Base-by-base conservation (phyloP, 2,113 vertebrate species). In the Opisthocomus hoazin region DNA sequence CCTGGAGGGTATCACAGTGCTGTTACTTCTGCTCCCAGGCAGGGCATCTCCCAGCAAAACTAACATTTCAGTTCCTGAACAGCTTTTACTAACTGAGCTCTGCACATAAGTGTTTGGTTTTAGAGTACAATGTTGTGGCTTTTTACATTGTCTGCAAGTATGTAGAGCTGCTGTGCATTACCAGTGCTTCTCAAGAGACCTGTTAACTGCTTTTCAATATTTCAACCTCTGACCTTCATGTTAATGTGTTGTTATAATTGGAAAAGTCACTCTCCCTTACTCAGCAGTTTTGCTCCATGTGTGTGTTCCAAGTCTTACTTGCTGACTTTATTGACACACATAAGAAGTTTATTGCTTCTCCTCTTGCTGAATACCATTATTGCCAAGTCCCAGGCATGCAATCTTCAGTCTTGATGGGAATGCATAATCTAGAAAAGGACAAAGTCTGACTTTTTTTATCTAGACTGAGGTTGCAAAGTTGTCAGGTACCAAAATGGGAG, bases 181-280 rank as follows among this genome's bases (percentile, higher is more conserved):
- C 90, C 7, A 41, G n/a, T 39, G 63, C n/a, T 56, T 87, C 86
- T 86, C 92, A 84, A 71, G 87, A 97, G 96, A 95, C 74, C 46
- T 78, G 70, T 93, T 94, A 94, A 87, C 83, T 87, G 74, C 87
- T 90, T 84, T 95, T 84, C 93, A 95, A 87, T 87, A 93, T 87
- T 82, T 71, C 84, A 58, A 78, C 96, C 77, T 89, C 91, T 93
- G 93, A 87, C 96, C 91, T 89, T 51, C 70, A 63, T 96, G 93
- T 95, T 97, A 91, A 97, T 89, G 66, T 48, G 60, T n/a, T 93
- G 48, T 92, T 97, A 64, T 89, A 96, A 96, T 92, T 94, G 94
- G 95, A 96, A 92, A 92, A 94, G 77, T 91, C 56, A 43, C 48
- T 95, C 64, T 94, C 39, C 70, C 96, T 96, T 94, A 91, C 80